Conservation (phyloP, 2,797 vertebrate species). For the Ptychobarbus kaznakovi region DNA sequence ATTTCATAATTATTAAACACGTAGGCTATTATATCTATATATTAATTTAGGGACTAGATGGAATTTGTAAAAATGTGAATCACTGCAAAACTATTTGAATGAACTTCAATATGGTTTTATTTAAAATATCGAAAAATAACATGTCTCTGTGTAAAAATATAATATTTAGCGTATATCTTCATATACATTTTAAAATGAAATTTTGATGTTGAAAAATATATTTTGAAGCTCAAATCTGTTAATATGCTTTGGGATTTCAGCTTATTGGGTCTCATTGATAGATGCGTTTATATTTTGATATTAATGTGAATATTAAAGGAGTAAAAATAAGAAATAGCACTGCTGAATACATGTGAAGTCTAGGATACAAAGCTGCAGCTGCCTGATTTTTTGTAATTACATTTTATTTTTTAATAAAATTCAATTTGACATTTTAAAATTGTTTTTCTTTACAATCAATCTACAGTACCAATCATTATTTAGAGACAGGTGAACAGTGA, state of each 20-base stretch:
- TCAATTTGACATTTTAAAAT: conserved; percentile 67
- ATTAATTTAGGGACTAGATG: background rate
- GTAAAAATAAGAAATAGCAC: background rate
- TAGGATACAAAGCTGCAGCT: background rate
- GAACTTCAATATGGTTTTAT: background rate
- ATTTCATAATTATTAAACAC: background rate
- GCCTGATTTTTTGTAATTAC: background rate
- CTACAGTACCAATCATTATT: conserved; percentile 63
- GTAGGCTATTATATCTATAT: background rate
- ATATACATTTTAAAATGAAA: background rate
- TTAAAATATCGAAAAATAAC: background rate
- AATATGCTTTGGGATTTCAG: background rate
- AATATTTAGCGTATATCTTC: background rate
- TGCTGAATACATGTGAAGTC: background rate
- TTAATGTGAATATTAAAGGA: background rate
- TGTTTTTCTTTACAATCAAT: conserved; percentile 77
- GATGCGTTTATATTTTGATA: background rate
- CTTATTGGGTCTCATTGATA: background rate
- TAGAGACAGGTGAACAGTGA: conserved; percentile 57
- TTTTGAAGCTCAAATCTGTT: background rate
- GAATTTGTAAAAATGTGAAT: background rate
- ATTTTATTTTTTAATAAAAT: conserved; percentile 60
- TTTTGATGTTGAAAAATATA: background rate
- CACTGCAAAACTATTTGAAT: background rate
- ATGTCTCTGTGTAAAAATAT: background rate